Conservation (phyloP, 2,113 vertebrate genomes). For the Brachirus orientalis region DNA sequence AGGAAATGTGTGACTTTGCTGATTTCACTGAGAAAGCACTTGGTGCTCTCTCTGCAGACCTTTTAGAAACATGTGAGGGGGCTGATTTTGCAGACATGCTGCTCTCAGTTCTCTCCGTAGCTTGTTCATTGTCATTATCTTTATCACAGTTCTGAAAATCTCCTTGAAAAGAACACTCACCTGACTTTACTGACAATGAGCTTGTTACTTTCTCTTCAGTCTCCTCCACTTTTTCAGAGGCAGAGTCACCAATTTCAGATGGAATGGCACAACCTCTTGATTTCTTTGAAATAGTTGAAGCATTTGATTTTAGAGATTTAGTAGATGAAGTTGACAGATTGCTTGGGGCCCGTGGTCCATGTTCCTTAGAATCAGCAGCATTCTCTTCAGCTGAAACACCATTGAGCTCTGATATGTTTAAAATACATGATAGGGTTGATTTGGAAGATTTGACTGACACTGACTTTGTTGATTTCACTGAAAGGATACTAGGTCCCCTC, state of each 20-base stretch:
- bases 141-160: not conserved
- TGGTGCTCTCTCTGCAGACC: slow-evolving; percentile 14
- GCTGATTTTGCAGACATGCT: slow-evolving; percentile 48
- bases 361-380: slow-evolving; percentile 7
- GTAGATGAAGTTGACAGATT: slow-evolving; percentile 44
- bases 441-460: slow-evolving; percentile 48
- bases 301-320: slow-evolving; percentile 43
- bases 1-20: slow-evolving; percentile 28
- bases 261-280: no score
- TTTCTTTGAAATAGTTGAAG: slow-evolving; percentile 14
- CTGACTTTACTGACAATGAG: slow-evolving; percentile 49
- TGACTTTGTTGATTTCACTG: slow-evolving; percentile 51
- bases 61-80: slow-evolving; percentile 30
- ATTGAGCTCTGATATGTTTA: slow-evolving; percentile 32
- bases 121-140: slow-evolving; percentile 18
- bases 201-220: slow-evolving; percentile 34
- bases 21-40: slow-evolving; percentile 52
- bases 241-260: no score
- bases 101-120: slow-evolving; percentile 38
- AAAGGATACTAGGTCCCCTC: slow-evolving; percentile 42
- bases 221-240: slow-evolving; percentile 2
- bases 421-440: slow-evolving; percentile 52
- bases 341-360: slow-evolving; percentile 34
- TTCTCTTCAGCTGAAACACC: slow-evolving; percentile 39
- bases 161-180: slow-evolving; percentile 31